Conservation (phyloP, 2,888 invertebrate species). For the Ichneumoninae sp. region DNA sequence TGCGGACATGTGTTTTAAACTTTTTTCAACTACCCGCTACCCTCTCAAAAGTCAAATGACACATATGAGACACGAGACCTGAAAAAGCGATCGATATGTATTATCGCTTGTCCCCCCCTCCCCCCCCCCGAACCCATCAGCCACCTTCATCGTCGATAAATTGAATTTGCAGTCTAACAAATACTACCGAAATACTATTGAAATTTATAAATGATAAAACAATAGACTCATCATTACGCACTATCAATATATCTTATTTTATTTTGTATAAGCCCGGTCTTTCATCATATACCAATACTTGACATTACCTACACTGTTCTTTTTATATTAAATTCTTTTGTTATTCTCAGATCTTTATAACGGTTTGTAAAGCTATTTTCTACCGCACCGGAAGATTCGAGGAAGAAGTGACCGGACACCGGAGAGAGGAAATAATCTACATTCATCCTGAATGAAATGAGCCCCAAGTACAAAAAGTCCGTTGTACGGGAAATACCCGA, state of each 20-base stretch:
- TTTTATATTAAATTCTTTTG: neutral
- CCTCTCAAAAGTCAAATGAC: neutral
- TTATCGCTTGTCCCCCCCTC: neutral
- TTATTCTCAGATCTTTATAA: constrained; percentile 17
- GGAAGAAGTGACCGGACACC: neutral
- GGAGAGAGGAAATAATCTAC: constrained; percentile 54
- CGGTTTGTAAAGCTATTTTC: constrained; percentile 27
- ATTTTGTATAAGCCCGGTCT: neutral
- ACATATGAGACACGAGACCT: no score
- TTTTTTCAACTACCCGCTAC: constrained; percentile 13
- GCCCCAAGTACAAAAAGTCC: constrained; percentile 45
- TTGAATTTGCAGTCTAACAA: neutral
- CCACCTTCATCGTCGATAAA: neutral
- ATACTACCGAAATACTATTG: neutral
- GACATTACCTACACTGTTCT: neutral
- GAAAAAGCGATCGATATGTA: neutral
- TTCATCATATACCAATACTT: neutral
- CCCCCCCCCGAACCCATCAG: no score
- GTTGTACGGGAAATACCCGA: constrained; percentile 42
- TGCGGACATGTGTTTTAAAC: neutral
- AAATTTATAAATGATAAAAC: neutral
- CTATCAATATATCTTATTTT: neutral
- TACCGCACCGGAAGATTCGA: constrained; percentile 3
- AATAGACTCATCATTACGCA: neutral
- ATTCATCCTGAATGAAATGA: constrained; percentile 22